These are phyloP conservation scores for Eospalax fontanierii DNA, from an alignment of 2,797 vertebrate genomes.

Conservation along the genomic window DNA sequence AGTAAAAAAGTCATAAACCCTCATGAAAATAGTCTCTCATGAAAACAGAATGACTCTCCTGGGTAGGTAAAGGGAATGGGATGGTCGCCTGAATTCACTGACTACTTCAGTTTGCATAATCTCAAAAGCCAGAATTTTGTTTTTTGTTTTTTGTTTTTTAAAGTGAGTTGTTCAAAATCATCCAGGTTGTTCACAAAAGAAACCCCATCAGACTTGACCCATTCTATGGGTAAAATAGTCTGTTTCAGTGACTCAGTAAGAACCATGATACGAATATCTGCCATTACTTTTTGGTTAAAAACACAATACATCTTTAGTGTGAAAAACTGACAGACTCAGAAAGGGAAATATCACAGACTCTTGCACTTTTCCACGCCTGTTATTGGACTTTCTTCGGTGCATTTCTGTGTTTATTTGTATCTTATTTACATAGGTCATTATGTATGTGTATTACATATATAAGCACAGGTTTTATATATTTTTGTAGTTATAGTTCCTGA, in stretches of 20 bases:
- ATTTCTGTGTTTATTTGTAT: too few species aligned
- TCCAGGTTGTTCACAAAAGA: not conserved
- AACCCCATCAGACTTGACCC: not conserved
- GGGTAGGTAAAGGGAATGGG: not conserved
- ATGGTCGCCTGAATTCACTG: not conserved
- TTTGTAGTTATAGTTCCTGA: too few species aligned
- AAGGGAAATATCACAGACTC: not conserved
- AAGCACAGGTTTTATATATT: too few species aligned
- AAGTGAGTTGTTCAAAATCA: not conserved
- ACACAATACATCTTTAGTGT: not conserved
- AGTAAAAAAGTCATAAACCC: not conserved
- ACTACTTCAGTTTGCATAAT: not conserved
- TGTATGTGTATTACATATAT: too few species aligned
- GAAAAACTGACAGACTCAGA: not conserved
- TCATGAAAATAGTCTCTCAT: not conserved
- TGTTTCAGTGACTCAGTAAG: not conserved
- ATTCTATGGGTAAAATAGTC: not conserved
- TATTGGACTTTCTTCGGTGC: too few species aligned
- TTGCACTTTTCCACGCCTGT: not conserved
- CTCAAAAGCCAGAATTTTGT: not conserved
- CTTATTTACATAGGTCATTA: too few species aligned
- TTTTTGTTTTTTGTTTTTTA: not conserved
- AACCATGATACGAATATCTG: not conserved
- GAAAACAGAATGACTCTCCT: not conserved
- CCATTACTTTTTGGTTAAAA: constrained; percentile 51